Conservation (phyloP, 2,888 invertebrate genomes). For the Rhabditoides inermis region DNA sequence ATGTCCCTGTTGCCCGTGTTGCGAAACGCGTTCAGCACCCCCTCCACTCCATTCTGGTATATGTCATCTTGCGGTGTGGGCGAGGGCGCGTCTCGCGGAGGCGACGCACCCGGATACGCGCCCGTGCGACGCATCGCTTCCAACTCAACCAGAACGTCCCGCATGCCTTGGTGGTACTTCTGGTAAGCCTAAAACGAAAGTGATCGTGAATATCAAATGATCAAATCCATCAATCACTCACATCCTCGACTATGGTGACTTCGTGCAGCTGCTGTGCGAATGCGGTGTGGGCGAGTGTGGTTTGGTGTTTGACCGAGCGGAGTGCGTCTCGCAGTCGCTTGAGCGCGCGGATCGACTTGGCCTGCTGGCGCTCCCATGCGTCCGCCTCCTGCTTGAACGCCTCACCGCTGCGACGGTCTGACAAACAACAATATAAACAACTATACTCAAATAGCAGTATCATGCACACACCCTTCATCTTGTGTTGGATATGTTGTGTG, state of each 20-base stretch:
- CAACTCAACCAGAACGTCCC: conserved; percentile 27
- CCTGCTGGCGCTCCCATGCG: no score
- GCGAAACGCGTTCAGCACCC: conserved; percentile 11
- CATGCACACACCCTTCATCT: no score
- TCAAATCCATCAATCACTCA: conserved; percentile 57
- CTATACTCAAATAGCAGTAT: no score
- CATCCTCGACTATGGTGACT: conserved; percentile 88
- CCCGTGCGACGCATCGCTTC: conserved; percentile 27
- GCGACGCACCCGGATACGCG: conserved; percentile 32
- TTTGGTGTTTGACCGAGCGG: no score
- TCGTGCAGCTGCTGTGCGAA: conserved; percentile 83
- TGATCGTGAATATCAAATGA: neutral
- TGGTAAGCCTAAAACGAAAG: conserved; percentile 27
- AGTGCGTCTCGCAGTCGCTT: no score
- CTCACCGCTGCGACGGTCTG: no score
- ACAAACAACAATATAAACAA: no score
- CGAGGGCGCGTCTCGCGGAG: conserved; percentile 32
- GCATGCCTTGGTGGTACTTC: conserved; percentile 32
- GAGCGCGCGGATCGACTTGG: no score
- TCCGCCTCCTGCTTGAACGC: no score
- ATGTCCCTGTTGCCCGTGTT: conserved; percentile 9
- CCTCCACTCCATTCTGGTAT: conserved; percentile 17
- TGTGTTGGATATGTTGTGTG: no score
- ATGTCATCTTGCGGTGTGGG: conserved; percentile 28
- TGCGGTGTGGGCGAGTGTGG: no score